Evolutionary conservation across 2,113 vertebrate species (phyloP).

Genomic region (Hippoglossus stenolepis): DNA sequence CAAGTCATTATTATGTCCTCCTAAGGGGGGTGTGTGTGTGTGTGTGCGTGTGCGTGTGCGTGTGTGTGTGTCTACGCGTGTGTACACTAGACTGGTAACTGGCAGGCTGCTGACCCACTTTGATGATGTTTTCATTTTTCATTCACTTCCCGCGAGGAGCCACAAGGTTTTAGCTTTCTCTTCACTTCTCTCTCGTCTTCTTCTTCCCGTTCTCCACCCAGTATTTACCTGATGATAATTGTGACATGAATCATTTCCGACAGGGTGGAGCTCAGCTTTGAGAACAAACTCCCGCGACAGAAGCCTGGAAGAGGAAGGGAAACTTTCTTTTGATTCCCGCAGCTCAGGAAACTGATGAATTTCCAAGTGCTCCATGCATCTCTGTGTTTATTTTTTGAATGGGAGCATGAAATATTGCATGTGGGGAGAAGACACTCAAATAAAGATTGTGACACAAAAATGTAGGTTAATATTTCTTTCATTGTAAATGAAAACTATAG

Average conservation of each 20-base stretch:
- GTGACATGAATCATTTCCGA: slow-evolving; percentile 71
- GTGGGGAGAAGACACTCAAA: background rate
- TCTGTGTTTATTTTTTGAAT: background rate
- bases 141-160: slow-evolving; percentile 44
- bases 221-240: slow-evolving; percentile 71
- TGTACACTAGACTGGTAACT: slow-evolving; percentile 29
- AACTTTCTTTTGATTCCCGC: slow-evolving; percentile 34
- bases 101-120: slow-evolving; percentile 72
- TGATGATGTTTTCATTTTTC: slow-evolving; percentile 61
- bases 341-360: slow-evolving; percentile 15
- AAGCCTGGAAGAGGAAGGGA: slow-evolving; percentile 5
- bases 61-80: background rate
- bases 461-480: too few species aligned
- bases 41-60: background rate
- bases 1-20: too few species aligned
- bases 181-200: slow-evolving; percentile 1
- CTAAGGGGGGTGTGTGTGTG: too few species aligned
- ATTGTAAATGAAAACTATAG: too few species aligned
- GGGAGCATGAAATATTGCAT: background rate
- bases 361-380: slow-evolving; percentile 8
- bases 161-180: slow-evolving; percentile 22
- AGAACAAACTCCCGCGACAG: slow-evolving; percentile 31
- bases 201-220: slow-evolving; percentile 51
- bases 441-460: background rate
- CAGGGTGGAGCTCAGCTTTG: slow-evolving; percentile 53